Base-by-base conservation (phyloP, 1,140 invertebrate genomes). In the Drosophila santomea region DNA sequence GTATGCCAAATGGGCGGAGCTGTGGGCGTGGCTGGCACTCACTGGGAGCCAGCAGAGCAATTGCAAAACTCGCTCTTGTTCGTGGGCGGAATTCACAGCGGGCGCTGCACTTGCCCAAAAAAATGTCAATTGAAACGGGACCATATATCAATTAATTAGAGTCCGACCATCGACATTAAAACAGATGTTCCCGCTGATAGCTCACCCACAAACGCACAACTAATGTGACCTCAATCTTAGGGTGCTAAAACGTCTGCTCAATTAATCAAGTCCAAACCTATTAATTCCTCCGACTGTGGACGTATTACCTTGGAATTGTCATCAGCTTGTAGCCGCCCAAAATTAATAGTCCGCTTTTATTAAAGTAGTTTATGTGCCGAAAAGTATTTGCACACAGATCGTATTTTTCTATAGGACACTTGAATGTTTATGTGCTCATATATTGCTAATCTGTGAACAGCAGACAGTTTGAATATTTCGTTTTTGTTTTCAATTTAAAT, bases 61-160 rank as follows among this genome's bases (percentile, higher is more conserved):
- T 86, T 78, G 78, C 78, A 54, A 64, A 86, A 71, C 45, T 48
- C 17, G 25, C 47, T 54, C 6, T 45, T 15, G 20, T 52, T 11
- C 41, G 51, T 52, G 62, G 52, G 66, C 56, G 62, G 56, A 55
- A 39, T 60, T 48, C 48, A 39, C 73, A 66, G 71, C 73, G 44
- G 60, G 71, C 35, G 81, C 68, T 86, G 60, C 78, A 86, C 81
- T 86, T 85, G 58, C 60, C 55, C 60, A 52, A 43, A 59, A 47
- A 47, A 71, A 17, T 71, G 68, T 59, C 66, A 72, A 72, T 72
- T 50, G 59, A 72, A 52, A 43, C 0, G 14, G n/a, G 25, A 32
- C 55, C 51, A 81, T 81, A 62, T 80, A 85, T 86, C 81, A 86
- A 75, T 75, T 75, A 75, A 75, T 75, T 75, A 74, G 50, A 84